These are phyloP conservation scores for Trichomycterus rosablanca DNA, from an alignment of 2,113 vertebrate genomes.

Conservation along the genomic window DNA sequence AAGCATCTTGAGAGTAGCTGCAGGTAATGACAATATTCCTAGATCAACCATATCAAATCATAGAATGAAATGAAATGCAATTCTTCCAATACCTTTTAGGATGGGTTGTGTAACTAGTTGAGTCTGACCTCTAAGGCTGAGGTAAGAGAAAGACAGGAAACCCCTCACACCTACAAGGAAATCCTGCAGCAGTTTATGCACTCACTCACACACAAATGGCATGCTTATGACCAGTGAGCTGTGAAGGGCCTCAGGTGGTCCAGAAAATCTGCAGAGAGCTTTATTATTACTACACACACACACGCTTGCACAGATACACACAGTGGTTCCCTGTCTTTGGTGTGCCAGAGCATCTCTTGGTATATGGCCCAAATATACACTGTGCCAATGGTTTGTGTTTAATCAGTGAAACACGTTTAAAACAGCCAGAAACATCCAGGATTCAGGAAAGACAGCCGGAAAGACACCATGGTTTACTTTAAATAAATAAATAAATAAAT, in stretches of 20 bases:
- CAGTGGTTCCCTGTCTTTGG: constrained; percentile 14
- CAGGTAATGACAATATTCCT: too few relatives aligned
- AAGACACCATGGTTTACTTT: too few relatives aligned
- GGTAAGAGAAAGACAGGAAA: neutral
- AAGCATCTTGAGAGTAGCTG: too few relatives aligned
- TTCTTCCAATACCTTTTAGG: too few relatives aligned
- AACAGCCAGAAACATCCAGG: too few relatives aligned
- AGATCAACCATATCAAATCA: too few relatives aligned
- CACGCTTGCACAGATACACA: constrained; percentile 9
- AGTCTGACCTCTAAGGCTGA: neutral
- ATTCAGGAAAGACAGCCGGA: too few relatives aligned
- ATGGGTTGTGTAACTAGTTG: neutral
- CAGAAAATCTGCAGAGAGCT: constrained; percentile 14
- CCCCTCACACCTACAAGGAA: neutral
- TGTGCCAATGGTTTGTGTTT: constrained; percentile 22
- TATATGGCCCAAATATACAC: constrained; percentile 24
- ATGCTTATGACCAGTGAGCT: constrained; percentile 9
- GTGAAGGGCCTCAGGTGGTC: constrained; percentile 31
- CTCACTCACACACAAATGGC: constrained; percentile 4
- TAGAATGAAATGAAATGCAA: too few relatives aligned
- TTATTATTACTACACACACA: constrained; percentile 11
- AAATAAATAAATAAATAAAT: too few relatives aligned
- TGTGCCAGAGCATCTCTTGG: constrained; percentile 8
- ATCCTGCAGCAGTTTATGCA: neutral
- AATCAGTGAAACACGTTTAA: too few relatives aligned